phyloP scores from a whole-genome alignment of 2,113 vertebrate species.

The Colossoma macropomum region DNA sequence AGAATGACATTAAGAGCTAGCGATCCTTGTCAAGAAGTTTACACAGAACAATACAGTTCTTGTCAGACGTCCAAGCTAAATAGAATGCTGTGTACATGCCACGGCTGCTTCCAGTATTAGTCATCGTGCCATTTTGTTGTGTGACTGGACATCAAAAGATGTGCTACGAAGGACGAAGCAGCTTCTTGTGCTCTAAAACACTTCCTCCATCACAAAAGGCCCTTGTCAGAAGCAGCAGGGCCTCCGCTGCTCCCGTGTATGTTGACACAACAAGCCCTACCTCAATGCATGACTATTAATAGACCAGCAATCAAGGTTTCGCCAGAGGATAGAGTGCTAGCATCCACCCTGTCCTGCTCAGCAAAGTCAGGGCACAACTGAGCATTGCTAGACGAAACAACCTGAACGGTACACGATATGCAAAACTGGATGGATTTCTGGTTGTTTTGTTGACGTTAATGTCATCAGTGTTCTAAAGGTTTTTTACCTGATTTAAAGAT shows the following conservation, averaged over 20 bases:
- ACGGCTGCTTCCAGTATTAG: background rate
- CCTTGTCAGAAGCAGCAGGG: constrained; percentile 23
- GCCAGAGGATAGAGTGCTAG: constrained; percentile 53
- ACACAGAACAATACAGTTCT: background rate
- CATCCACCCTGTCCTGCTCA: constrained; percentile 14
- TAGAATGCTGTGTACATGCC: background rate
- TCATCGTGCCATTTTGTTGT: background rate
- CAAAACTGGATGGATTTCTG: background rate
- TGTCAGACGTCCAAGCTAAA: background rate
- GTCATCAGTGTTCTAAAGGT: background rate
- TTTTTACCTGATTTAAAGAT: background rate
- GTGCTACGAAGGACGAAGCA: background rate
- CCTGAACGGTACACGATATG: background rate
- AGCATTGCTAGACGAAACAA: background rate
- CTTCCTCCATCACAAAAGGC: background rate
- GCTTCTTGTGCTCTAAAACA: constrained; percentile 17
- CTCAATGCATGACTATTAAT: constrained; percentile 69
- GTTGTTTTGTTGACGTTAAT: no score
- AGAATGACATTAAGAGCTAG: background rate
- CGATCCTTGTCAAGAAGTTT: background rate
- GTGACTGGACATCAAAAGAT: background rate
- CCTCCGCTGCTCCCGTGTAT: constrained; percentile 31
- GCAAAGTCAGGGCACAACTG: background rate
- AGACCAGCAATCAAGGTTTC: constrained; percentile 69
- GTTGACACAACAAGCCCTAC: constrained; percentile 57